phyloP scores from a whole-genome alignment of 2,888 invertebrate species.

The Pycnomerus fuliginosus region DNA sequence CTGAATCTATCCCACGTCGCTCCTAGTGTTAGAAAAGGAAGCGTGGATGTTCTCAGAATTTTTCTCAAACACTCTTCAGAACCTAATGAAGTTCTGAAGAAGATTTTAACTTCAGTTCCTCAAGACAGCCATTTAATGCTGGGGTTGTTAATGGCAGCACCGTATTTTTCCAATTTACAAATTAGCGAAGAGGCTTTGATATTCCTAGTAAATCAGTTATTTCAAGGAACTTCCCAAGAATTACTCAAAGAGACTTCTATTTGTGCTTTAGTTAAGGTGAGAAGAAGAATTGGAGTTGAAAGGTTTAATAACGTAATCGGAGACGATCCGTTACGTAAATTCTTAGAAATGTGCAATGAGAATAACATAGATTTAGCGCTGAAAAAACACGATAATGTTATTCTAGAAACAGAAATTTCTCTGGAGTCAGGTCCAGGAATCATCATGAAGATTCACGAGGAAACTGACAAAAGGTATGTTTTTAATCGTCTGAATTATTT shows the following conservation, averaged over 20 bases:
- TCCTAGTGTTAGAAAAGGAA: constrained; percentile 78
- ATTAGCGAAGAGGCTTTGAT: constrained; percentile 29
- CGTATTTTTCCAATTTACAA: constrained; percentile 45
- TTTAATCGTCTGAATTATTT: no score
- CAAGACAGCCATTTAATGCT: constrained; percentile 53
- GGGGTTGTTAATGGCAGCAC: constrained; percentile 50
- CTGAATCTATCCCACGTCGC: constrained; percentile 78
- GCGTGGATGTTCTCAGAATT: constrained; percentile 72
- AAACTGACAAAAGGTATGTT: no score
- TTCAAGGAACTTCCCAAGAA: constrained; percentile 15
- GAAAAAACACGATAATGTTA: constrained; percentile 62
- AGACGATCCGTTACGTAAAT: constrained; percentile 53
- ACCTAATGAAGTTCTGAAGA: constrained; percentile 66
- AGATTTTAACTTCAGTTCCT: constrained; percentile 66
- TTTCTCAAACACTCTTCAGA: constrained; percentile 70
- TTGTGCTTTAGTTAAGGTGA: constrained; percentile 68
- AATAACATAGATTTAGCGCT: constrained; percentile 52
- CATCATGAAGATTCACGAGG: constrained; percentile 81
- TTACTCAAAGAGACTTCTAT: constrained; percentile 63
- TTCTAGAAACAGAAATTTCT: constrained; percentile 81
- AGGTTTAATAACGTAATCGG: constrained; percentile 59
- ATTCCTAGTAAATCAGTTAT: constrained; percentile 18
- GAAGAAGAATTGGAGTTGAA: constrained; percentile 65
- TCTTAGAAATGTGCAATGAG: constrained; percentile 62
- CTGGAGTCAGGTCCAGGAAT: constrained; percentile 78